Percentiles rank a stretch among this genome's conserved stretches.
Conservation (phyloP, 2,888 invertebrate genomes). For the Yponomeuta evonymella region DNA sequence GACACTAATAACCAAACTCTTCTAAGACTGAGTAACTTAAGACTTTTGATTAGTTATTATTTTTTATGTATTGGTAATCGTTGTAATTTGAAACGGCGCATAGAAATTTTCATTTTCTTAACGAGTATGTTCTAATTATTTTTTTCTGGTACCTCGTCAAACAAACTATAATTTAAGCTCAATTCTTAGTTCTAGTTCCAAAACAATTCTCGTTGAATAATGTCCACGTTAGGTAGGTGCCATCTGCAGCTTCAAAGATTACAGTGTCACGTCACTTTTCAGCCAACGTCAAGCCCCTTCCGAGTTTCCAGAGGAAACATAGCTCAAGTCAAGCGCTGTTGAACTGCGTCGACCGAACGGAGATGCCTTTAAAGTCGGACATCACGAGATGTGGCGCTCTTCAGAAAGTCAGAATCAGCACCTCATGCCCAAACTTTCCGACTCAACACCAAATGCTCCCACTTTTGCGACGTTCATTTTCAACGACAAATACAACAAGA, state of each 20-base stretch:
- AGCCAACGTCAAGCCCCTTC: background rate
- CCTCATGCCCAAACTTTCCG: background rate
- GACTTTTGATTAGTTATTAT: too few relatives aligned
- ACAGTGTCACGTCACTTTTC: background rate
- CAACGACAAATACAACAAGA: background rate
- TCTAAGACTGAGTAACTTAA: too few relatives aligned
- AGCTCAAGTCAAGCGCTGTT: background rate
- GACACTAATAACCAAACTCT: background rate
- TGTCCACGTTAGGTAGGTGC: too few relatives aligned
- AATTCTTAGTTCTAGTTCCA: too few relatives aligned
- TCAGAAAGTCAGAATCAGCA: background rate
- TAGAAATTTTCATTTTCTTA: too few relatives aligned
- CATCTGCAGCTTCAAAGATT: background rate
- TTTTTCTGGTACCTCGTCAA: too few relatives aligned
- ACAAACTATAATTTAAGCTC: too few relatives aligned
- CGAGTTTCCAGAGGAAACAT: background rate
- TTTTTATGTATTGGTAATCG: too few relatives aligned
- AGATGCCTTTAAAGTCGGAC: background rate
- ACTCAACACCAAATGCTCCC: background rate
- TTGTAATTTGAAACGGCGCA: too few relatives aligned
- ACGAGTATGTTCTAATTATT: too few relatives aligned
- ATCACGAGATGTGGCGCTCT: background rate
- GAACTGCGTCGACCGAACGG: background rate
- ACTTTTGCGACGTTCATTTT: background rate
- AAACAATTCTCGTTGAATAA: too few relatives aligned